phyloP scores from a whole-genome alignment of 2,888 invertebrate genomes.

The Gymnosoma rotundatum region DNA sequence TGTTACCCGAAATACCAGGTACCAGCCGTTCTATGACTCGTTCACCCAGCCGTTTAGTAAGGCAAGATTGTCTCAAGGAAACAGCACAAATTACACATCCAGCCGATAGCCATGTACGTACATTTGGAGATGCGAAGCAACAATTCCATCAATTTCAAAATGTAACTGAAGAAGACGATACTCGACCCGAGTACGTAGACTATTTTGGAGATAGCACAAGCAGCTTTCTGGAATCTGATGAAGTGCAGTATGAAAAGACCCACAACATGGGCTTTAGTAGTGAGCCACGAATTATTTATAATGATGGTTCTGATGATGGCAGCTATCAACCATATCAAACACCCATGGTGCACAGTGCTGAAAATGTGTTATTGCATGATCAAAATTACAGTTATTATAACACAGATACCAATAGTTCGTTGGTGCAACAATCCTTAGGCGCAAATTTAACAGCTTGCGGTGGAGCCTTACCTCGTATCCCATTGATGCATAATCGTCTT shows the following conservation, averaged over 20 bases:
- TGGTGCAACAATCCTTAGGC: conserved; percentile 59
- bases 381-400: conserved; percentile 72
- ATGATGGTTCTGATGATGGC: conserved; percentile 77
- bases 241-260: conserved; percentile 80
- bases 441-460: conserved; percentile 63
- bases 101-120: conserved; percentile 74
- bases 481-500: conserved; percentile 78
- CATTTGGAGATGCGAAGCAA: conserved; percentile 81
- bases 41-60: conserved; percentile 79
- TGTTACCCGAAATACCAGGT: conserved; percentile 81
- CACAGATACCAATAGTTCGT: conserved; percentile 71
- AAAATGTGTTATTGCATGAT: conserved; percentile 75
- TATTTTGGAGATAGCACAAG: conserved; percentile 79
- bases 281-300: conserved; percentile 80
- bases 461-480: conserved; percentile 77
- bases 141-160: conserved; percentile 79
- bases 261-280: conserved; percentile 79
- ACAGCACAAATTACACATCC: conserved; percentile 68
- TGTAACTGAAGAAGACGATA: conserved; percentile 78
- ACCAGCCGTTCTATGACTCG: conserved; percentile 72
- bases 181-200: conserved; percentile 77
- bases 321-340: conserved; percentile 73
- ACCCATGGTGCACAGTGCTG: conserved; percentile 78
- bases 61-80: conserved; percentile 81
- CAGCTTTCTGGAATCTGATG: conserved; percentile 79